Evolutionary conservation across 2,113 vertebrate genomes (phyloP).

Genomic region (Triplophysa dalaica): DNA sequence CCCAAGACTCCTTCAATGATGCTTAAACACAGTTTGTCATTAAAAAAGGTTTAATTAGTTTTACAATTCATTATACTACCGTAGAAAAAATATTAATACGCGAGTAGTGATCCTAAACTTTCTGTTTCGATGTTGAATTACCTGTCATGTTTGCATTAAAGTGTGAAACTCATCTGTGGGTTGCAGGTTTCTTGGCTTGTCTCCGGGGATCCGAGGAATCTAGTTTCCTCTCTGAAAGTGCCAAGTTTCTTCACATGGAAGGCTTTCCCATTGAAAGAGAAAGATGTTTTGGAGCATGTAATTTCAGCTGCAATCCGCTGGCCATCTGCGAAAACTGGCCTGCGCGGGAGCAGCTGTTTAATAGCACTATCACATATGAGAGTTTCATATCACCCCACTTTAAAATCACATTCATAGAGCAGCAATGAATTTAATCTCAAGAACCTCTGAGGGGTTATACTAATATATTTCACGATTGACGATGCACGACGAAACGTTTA

Average conservation of each 20-base stretch:
- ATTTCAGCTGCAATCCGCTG: slow-evolving; percentile 54
- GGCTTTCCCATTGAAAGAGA: slow-evolving; percentile 53
- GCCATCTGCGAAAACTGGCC: slow-evolving; percentile 52
- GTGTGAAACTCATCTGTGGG: slow-evolving; percentile 22
- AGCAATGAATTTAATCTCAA: slow-evolving; percentile 46
- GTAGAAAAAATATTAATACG: too few relatives aligned
- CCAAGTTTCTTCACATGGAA: slow-evolving; percentile 59
- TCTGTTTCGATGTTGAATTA: neutral
- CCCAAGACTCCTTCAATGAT: too few relatives aligned
- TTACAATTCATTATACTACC: too few relatives aligned
- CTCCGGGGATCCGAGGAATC: slow-evolving; percentile 48
- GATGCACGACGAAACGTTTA: neutral
- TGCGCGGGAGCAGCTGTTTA: slow-evolving; percentile 61
- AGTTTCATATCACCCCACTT: slow-evolving; percentile 55
- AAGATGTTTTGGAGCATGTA: slow-evolving; percentile 57
- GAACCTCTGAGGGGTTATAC: neutral
- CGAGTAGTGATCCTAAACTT: too few relatives aligned
- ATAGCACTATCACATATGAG: slow-evolving; percentile 46
- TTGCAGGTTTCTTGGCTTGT: slow-evolving; percentile 27
- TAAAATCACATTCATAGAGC: slow-evolving; percentile 27
- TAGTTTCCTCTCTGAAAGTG: slow-evolving; percentile 50
- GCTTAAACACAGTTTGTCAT: too few relatives aligned
- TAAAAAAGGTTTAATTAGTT: too few relatives aligned
- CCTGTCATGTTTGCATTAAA: slow-evolving; percentile 17
- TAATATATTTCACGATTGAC: neutral